Evolutionary conservation across 2,113 vertebrate species (phyloP).

Genomic region (Todiramphus saurophagus): DNA sequence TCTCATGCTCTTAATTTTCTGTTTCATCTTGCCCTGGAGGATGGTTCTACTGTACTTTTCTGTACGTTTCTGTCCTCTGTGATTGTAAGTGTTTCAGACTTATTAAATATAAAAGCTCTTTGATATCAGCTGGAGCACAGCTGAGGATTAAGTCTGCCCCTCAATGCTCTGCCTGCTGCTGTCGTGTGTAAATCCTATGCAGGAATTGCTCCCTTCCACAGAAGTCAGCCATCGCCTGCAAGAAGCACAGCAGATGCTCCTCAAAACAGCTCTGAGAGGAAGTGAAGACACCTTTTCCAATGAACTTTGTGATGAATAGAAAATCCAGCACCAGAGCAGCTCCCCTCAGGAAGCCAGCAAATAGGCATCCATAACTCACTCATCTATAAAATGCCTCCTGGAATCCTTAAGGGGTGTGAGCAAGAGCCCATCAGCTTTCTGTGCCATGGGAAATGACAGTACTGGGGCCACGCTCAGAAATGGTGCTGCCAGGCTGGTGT

Average conservation of each 20-base stretch:
- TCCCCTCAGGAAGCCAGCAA: neutral
- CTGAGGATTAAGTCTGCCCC: conserved; percentile 53
- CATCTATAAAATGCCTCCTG: neutral
- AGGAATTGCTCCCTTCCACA: conserved; percentile 6
- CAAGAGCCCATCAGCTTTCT: neutral
- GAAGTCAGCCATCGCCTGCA: neutral
- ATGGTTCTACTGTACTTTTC: conserved; percentile 7
- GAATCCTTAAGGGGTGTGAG: neutral
- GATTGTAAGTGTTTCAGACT: conserved; percentile 34
- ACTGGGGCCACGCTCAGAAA: neutral
- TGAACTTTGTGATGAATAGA: neutral
- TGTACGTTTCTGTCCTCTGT: conserved; percentile 14
- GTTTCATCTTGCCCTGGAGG: conserved; percentile 5
- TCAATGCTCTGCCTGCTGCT: conserved; percentile 37
- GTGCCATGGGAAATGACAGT: neutral
- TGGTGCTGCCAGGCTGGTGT: neutral
- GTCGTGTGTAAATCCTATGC: conserved; percentile 29
- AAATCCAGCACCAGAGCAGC: neutral
- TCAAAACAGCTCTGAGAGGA: neutral
- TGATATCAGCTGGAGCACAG: conserved; percentile 63
- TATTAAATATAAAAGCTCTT: conserved; percentile 52
- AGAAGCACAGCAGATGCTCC: conserved; percentile 31
- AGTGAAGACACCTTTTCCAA: conserved; percentile 23
- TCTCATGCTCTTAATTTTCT: neutral
- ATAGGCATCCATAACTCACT: neutral